Evolutionary conservation across 2,888 invertebrate species (phyloP), one percentile per base, ranked within the genome.

Genomic region (Palloptera scutellata): DNA sequence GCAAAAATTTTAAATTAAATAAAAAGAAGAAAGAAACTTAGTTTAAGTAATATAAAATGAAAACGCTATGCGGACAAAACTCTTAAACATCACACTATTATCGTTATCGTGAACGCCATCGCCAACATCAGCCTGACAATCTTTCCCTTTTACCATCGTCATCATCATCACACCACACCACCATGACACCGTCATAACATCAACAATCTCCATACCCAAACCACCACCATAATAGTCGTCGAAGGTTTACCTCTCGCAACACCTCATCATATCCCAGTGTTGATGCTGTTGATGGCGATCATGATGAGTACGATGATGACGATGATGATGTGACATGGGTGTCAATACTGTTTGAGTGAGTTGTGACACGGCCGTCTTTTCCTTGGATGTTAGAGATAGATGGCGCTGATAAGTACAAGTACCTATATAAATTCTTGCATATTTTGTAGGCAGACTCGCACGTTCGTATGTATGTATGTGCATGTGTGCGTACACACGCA

Each of bases 341-440:
- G 63, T 68, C 64, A 61, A 51, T 64, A 54, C 55, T 61, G 57
- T 60, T 64, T 68, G 68, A 61, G 68, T 66, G 59, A 54, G 66
- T 48, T 63, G 54, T 65, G 65, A 65, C 61, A 59, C 68, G 64
- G 66, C 70, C 19, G 17, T 71, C 70, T 69, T 77, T 72, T 74
- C 71, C 72, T 75, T 71, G 74, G 72, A 67, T 68, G 71, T 64
- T 72, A 72, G 74, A 77, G 77, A 78, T 78, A 75, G 72, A 78
- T 77, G 74, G 70, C 72, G 64, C 67, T 66, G 79, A 78, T 48
- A 48, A 48, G 48, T 48, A 15, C 30, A 30, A 78, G 75, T 78
- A 76, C 76, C 78, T 72, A 72, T 74, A 76, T 72, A 73, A 75
- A 63, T 72, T 72, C 30, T 4, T 30, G 6, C 30, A 30, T 30